Conservation (phyloP, 2,888 invertebrate species). For the Smittia aterrima region DNA sequence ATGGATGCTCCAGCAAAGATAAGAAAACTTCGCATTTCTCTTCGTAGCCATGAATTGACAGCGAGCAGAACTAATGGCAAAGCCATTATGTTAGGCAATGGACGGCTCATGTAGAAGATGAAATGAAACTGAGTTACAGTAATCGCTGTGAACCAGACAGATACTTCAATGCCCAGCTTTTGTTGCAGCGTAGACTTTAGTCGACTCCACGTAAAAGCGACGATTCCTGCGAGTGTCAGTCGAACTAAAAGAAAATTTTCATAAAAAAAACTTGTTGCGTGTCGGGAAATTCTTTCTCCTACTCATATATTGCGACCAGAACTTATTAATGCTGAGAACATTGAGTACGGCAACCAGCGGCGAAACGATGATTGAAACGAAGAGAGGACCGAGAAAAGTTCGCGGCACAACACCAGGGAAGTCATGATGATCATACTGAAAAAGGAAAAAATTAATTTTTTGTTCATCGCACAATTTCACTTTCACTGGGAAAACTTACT, state of each 20-base stretch:
- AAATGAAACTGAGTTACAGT: conserved; percentile 96
- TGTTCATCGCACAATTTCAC: conserved; percentile 38
- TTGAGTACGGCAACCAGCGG: conserved; percentile 71
- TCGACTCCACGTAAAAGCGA: conserved; percentile 71
- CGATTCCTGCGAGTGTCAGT: conserved; percentile 70
- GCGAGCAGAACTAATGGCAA: conserved; percentile 88
- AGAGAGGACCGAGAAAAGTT: conserved; percentile 88
- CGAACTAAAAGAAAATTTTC: conserved; percentile 67
- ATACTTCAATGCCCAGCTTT: conserved; percentile 74
- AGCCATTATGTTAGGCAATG: conserved; percentile 93
- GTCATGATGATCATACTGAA: conserved; percentile 95
- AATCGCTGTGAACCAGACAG: conserved; percentile 78
- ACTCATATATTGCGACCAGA: conserved; percentile 88
- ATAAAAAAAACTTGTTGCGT: no score
- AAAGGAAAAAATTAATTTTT: conserved; percentile 45
- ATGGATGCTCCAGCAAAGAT: conserved; percentile 83
- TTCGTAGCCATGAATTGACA: conserved; percentile 78
- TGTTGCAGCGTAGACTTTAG: conserved; percentile 72
- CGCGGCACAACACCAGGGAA: conserved; percentile 98
- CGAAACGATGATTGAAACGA: conserved; percentile 72
- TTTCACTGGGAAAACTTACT: conserved; percentile 57
- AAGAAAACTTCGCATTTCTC: conserved; percentile 72
- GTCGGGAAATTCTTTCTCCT: background rate
- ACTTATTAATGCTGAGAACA: conserved; percentile 72
- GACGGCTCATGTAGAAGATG: conserved; percentile 92